These are phyloP conservation scores for Lucilia sericata DNA, from an alignment of 1,140 invertebrate species.

Conservation along the genomic window DNA sequence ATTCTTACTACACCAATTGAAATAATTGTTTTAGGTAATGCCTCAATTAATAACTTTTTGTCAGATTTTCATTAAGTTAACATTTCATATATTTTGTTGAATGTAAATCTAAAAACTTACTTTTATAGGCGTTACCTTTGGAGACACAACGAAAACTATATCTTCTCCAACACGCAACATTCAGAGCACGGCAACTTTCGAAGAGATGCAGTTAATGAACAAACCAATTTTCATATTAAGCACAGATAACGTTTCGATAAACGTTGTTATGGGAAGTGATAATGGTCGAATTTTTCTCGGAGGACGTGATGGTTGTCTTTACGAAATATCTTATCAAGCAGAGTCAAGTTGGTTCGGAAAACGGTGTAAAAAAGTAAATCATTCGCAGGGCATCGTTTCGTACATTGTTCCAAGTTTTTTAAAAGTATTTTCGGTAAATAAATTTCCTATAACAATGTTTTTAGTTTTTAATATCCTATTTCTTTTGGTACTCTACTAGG, in stretches of 20 bases:
- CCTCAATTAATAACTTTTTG: no score
- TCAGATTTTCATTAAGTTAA: neutral
- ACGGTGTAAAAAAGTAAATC: conserved; percentile 95
- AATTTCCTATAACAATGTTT: neutral
- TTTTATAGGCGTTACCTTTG: conserved; percentile 60
- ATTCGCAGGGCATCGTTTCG: conserved; percentile 88
- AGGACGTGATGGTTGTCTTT: conserved; percentile 93
- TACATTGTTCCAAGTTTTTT: conserved; percentile 93
- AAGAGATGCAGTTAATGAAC: conserved; percentile 92
- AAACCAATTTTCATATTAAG: conserved; percentile 93
- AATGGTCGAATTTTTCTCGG: conserved; percentile 95
- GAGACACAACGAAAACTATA: conserved; percentile 51
- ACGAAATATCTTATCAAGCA: conserved; percentile 95
- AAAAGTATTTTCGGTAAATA: conserved; percentile 71
- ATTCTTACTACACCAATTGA: conserved; percentile 93
- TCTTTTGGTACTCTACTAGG: conserved; percentile 70
- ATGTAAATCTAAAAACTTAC: conserved; percentile 21
- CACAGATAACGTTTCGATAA: conserved; percentile 91
- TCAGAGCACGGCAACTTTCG: conserved; percentile 60
- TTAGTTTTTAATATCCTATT: neutral
- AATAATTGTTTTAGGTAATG: conserved; percentile 85
- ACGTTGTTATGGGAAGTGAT: conserved; percentile 83
- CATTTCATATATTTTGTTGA: neutral
- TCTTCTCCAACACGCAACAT: conserved; percentile 48
- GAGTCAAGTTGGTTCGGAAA: conserved; percentile 94